Conservation (phyloP, 2,888 invertebrate genomes). For the Lasioglossum villosulum region DNA sequence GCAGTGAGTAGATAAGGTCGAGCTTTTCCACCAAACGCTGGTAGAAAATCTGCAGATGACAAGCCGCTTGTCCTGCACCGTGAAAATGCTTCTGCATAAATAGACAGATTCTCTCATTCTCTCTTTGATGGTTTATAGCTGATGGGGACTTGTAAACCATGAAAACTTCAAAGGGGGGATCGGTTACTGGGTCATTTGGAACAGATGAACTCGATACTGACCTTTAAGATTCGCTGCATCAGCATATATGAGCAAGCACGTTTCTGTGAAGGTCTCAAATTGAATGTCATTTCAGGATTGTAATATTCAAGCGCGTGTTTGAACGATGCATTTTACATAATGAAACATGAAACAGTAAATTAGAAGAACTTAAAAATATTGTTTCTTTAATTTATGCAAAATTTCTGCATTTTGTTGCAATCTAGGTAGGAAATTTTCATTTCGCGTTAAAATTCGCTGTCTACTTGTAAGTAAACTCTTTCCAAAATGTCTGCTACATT, state of each 20-base stretch:
- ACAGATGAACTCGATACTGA: not conserved
- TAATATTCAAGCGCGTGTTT: not conserved
- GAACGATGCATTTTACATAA: not conserved
- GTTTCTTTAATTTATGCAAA: no score
- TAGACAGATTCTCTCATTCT: not conserved
- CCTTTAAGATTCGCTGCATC: not conserved
- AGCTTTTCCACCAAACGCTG: not conserved
- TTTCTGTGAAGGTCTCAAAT: not conserved
- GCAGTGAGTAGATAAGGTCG: slow-evolving; percentile 4
- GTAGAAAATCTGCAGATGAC: slow-evolving; percentile 3
- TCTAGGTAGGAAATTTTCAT: not conserved
- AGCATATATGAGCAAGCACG: not conserved
- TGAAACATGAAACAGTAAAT: not conserved
- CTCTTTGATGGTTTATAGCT: not conserved
- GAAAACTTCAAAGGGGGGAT: not conserved
- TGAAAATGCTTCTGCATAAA: not conserved
- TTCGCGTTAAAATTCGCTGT: not conserved
- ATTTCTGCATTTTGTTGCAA: not conserved
- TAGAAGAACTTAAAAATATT: no score
- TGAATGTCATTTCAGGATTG: not conserved
- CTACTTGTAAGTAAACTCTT: not conserved
- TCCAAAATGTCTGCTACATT: not conserved
- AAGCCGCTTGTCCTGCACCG: not conserved
- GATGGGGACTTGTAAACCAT: not conserved
- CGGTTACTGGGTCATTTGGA: slow-evolving; percentile 4